These are phyloP conservation scores for Stegophylla sp. DNA, from an alignment of 2,888 invertebrate genomes.

Conservation along the genomic window DNA sequence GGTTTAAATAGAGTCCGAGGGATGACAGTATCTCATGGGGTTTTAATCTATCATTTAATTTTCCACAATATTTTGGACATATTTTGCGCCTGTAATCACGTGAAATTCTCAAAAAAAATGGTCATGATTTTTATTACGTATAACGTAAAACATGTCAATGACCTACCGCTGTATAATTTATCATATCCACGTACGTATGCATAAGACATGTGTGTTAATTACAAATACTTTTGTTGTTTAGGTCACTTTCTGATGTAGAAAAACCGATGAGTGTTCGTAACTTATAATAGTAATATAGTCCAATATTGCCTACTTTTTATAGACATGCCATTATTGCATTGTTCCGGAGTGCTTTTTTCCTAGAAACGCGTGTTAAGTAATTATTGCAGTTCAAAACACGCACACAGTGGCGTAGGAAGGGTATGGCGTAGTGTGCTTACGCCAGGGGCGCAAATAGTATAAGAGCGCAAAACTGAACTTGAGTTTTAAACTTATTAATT, in stretches of 20 bases:
- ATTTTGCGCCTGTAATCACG: no score
- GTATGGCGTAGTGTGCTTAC: no score
- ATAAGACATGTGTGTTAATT: not conserved
- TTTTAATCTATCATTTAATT: no score
- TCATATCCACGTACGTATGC: not conserved
- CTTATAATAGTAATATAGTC: not conserved
- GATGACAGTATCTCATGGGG: no score
- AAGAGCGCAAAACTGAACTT: no score
- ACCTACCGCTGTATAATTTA: not conserved
- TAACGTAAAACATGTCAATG: not conserved
- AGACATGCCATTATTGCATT: no score
- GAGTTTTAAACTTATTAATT: no score
- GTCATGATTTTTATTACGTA: not conserved
- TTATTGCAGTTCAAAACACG: not conserved
- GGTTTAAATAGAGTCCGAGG: no score
- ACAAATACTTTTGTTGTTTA: not conserved
- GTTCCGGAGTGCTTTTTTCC: not conserved
- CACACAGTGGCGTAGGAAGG: no score
- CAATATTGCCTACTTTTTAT: no score
- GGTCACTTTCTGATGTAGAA: not conserved
- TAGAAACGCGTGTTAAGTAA: not conserved
- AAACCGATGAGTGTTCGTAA: not conserved
- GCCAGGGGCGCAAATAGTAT: no score
- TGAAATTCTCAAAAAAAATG: not conserved
- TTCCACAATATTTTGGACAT: no score